Conservation (phyloP, 1,140 invertebrate species). For the Spodoptera litura region DNA sequence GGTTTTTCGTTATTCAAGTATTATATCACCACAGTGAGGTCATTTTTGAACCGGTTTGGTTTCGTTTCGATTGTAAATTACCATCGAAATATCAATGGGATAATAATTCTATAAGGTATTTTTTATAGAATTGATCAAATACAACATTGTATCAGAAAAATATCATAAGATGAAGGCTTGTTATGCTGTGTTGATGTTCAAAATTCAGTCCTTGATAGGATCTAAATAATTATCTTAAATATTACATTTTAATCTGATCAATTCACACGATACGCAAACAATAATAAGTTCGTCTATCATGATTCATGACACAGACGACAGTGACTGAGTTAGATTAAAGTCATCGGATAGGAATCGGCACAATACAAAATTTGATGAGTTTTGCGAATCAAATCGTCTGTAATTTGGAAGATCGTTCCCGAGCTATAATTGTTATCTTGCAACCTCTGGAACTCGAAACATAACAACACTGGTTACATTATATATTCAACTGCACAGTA, state of each 20-base stretch:
- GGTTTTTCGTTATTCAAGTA: constrained; percentile 52
- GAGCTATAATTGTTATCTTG: constrained; percentile 48
- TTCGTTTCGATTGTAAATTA: constrained; percentile 47
- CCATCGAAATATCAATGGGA: constrained; percentile 36
- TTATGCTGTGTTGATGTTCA: no score
- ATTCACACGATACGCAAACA: no score
- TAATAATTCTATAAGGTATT: constrained; percentile 38
- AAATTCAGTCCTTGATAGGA: no score
- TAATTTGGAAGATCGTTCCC: constrained; percentile 41
- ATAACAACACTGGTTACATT: constrained; percentile 43
- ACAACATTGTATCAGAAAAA: no score
- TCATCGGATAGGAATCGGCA: neutral
- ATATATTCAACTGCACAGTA: constrained; percentile 54
- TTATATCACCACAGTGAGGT: constrained; percentile 74
- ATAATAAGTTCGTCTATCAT: no score
- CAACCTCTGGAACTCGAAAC: constrained; percentile 45
- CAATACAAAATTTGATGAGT: neutral
- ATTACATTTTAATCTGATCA: no score
- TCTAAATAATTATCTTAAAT: no score
- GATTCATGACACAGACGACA: no score
- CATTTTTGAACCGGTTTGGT: constrained; percentile 70
- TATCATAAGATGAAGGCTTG: no score
- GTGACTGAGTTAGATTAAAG: neutral
- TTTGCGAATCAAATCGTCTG: constrained; percentile 3
- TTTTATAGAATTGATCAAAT: constrained; percentile 43